Base-by-base conservation (phyloP, 2,113 vertebrate species). In the Oncorhynchus nerka region DNA sequence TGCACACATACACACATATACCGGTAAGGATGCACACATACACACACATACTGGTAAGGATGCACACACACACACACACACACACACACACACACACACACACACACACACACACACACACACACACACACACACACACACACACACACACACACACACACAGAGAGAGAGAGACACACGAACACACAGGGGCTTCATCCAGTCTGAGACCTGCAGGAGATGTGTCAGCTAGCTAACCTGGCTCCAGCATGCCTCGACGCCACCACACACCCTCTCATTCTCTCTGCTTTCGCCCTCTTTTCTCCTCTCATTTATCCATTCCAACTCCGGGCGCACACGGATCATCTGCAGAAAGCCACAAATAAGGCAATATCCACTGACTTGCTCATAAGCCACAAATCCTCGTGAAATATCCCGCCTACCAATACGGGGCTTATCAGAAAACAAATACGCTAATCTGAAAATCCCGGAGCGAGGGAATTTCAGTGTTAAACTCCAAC, bases 401-500 rank as follows among this genome's bases (percentile, higher is more conserved):
- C 79, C 75, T 68, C 61, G 26, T 71, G 62, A 78, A 82, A 83
- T 73, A 77, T 81, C 70, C 30, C 19, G 59, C 71, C 67, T 76
- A 59, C 74, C 76, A 72, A 82, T 72, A 78, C 64, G 20, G 49
- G 48, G 61, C 45, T 81, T 80, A 68, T 70, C 82, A 73, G 79
- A n/a, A 62, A 55, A 76, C 75, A 76, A 87, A 83, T 85, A 84
- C 81, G 77, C 79, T 85, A 83, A 89, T 84, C 74, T 76, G 28
- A 5, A 73, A 84, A 85, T 82, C 73, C 19, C 1, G 11, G 68
- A 39, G 57, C 75, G 61, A 45, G 75, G 28, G 61, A 81, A 83
- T 85, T 76, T 24, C 69, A 81, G 80, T 55, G 51, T 55, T 55
- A 19, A 55, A 55, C 51, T 55, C 51, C 51, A 55, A 55, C 51